These are phyloP conservation scores for Argyrosomus japonicus DNA, from an alignment of 2,113 vertebrate genomes.

Conservation along the genomic window DNA sequence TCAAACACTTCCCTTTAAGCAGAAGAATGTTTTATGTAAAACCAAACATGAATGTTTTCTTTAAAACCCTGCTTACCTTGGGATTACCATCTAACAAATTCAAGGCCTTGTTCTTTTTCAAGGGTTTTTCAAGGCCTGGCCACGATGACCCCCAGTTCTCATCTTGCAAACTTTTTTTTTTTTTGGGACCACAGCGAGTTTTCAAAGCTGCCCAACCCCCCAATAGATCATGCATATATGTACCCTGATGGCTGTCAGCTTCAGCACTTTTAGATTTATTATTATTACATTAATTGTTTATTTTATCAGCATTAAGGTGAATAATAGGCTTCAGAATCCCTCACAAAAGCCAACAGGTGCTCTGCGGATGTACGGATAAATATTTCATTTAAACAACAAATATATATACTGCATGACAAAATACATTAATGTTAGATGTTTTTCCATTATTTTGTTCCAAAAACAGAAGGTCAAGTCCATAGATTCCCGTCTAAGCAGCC, in stretches of 20 bases:
- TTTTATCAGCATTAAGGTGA: no score
- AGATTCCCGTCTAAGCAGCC: neutral
- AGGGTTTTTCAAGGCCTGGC: slow-evolving; percentile 30
- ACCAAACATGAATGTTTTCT: slow-evolving; percentile 23
- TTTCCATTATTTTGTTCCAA: neutral
- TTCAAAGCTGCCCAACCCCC: neutral
- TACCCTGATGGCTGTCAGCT: neutral
- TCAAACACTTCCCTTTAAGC: neutral
- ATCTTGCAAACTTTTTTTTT: neutral
- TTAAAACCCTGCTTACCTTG: slow-evolving; percentile 26
- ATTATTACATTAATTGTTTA: no score
- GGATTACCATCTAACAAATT: slow-evolving; percentile 9
- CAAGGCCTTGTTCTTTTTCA: slow-evolving; percentile 37
- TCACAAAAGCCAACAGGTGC: neutral
- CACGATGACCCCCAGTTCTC: neutral
- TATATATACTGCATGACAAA: no score
- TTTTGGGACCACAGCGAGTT: no score
- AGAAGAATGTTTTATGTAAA: neutral
- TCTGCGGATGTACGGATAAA: neutral
- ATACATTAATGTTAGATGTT: neutral
- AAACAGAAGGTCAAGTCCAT: neutral
- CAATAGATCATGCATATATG: neutral
- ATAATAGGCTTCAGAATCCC: neutral
- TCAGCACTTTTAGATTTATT: no score
- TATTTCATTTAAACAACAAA: neutral